A percentile compares a stretch with the other conserved stretches of the same genome.
Conservation (phyloP, 2,888 invertebrate species). For the Prosapia bicincta region DNA sequence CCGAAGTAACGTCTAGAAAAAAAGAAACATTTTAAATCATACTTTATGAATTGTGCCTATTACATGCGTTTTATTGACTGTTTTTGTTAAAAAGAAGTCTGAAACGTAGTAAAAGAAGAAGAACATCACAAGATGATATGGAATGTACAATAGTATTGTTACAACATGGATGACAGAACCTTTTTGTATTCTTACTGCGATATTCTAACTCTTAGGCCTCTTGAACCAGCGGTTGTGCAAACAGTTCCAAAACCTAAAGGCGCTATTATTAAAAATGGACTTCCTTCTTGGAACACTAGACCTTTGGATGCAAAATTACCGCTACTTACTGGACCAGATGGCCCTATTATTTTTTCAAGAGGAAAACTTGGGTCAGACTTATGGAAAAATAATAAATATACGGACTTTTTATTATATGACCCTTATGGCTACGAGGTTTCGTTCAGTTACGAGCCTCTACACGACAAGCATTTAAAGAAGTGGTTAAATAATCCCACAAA, state of each 20-base stretch:
- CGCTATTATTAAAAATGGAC: slow-evolving; percentile 2
- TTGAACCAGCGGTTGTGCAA: neutral
- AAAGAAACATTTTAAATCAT: too few relatives aligned
- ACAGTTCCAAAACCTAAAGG: slow-evolving; percentile 12
- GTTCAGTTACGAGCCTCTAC: slow-evolving; percentile 12
- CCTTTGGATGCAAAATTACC: slow-evolving; percentile 17
- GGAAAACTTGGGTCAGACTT: slow-evolving; percentile 16
- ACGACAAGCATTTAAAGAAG: slow-evolving; percentile 9
- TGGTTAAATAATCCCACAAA: neutral
- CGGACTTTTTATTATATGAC: neutral
- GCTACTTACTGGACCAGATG: slow-evolving; percentile 8
- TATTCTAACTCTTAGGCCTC: slow-evolving; percentile 6
- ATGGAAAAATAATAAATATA: neutral
- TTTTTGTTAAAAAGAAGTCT: too few relatives aligned
- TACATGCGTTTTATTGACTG: too few relatives aligned
- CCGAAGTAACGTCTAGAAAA: too few relatives aligned
- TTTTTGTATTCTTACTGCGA: slow-evolving; percentile 14
- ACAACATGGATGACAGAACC: too few relatives aligned
- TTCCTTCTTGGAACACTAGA: slow-evolving; percentile 8
- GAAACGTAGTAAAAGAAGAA: too few relatives aligned
- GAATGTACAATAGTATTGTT: too few relatives aligned
- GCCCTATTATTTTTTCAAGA: slow-evolving; percentile 12
- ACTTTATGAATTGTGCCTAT: too few relatives aligned
- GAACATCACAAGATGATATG: too few relatives aligned
- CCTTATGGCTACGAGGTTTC: slow-evolving; percentile 7